Evolutionary conservation across 2,888 invertebrate genomes (phyloP).

Genomic region (Chesias legatella): DNA sequence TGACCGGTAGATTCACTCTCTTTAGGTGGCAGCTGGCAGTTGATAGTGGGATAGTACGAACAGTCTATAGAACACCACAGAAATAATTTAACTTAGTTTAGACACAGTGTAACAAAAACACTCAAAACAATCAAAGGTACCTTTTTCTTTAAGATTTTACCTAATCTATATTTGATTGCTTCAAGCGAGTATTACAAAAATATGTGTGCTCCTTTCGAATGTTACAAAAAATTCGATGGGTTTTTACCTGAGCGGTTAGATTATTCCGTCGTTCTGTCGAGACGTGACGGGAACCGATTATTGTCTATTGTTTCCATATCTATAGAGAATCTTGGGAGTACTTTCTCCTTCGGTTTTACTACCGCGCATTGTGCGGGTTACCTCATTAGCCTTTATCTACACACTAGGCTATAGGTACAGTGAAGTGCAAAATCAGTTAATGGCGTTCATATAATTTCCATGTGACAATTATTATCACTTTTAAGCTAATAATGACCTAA

Average conservation of each 20-base stretch:
- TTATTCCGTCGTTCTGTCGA: slow-evolving; percentile 35
- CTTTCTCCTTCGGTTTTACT: slow-evolving; percentile 40
- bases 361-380: slow-evolving; percentile 25
- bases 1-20: too few species aligned
- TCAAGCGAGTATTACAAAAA: slow-evolving; percentile 11
- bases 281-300: slow-evolving; percentile 65
- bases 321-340: slow-evolving; percentile 36
- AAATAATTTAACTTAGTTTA: too few species aligned
- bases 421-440: too few species aligned
- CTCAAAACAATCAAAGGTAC: not conserved
- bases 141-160: not conserved
- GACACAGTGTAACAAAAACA: too few species aligned
- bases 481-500: too few species aligned
- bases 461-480: too few species aligned
- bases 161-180: slow-evolving; percentile 26
- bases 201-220: slow-evolving; percentile 23
- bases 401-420: not conserved
- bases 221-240: slow-evolving; percentile 26
- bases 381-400: slow-evolving; percentile 21
- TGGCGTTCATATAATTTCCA: too few species aligned
- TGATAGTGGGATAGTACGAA: too few species aligned
- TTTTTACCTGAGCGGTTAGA: slow-evolving; percentile 41
- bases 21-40: too few species aligned
- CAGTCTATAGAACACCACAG: too few species aligned
- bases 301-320: slow-evolving; percentile 55